These are phyloP conservation scores for Phocides pigmalion DNA, from an alignment of 1,140 invertebrate species.

Conservation along the genomic window DNA sequence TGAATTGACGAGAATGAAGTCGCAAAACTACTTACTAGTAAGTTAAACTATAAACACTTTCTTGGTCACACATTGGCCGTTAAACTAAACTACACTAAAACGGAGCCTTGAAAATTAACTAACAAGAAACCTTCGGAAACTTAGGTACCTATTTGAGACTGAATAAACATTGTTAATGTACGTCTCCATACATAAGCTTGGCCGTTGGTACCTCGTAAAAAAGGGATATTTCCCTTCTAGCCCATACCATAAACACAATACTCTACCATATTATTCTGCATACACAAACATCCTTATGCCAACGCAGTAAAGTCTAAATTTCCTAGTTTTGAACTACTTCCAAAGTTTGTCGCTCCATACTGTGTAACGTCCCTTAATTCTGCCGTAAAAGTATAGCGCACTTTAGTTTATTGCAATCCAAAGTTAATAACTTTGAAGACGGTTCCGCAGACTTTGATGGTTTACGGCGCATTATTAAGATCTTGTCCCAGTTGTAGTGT, in stretches of 20 bases:
- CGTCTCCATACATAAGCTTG: slow-evolving; percentile 68
- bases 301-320: slow-evolving; percentile 42
- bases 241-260: slow-evolving; percentile 73
- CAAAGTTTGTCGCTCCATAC: slow-evolving; percentile 39
- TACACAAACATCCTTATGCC: slow-evolving; percentile 31
- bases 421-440: slow-evolving; percentile 76
- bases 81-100: background rate
- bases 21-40: too few species aligned
- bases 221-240: slow-evolving; percentile 78
- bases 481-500: slow-evolving; percentile 41
- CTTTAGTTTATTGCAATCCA: slow-evolving; percentile 80
- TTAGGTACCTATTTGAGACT: slow-evolving; percentile 31
- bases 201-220: slow-evolving; percentile 77
- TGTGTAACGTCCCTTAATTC: slow-evolving; percentile 69
- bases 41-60: too few species aligned
- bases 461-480: slow-evolving; percentile 57
- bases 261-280: slow-evolving; percentile 35
- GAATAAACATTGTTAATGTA: slow-evolving; percentile 73
- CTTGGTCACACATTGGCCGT: too few species aligned
- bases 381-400: slow-evolving; percentile 74
- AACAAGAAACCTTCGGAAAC: slow-evolving; percentile 12
- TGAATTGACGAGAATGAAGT: too few species aligned
- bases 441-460: slow-evolving; percentile 56
- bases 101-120: background rate
- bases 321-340: background rate